A percentile compares a stretch with the other conserved stretches of the same genome.
Evolutionary conservation across 2,797 vertebrate species (phyloP).

Genomic region (Setipinna tenuifilis): DNA sequence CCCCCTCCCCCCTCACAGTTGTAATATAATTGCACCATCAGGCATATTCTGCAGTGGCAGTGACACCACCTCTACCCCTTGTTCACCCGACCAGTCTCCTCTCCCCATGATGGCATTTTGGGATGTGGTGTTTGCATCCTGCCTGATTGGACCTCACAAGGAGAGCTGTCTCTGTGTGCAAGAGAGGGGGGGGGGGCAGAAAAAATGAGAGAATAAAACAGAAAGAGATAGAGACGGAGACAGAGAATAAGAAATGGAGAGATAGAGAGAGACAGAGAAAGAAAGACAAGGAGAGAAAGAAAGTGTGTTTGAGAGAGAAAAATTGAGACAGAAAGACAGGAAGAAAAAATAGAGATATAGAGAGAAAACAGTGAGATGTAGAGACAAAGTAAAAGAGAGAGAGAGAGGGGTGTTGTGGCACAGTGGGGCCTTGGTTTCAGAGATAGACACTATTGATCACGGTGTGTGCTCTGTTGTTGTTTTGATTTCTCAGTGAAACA

Average conservation of each 20-base stretch:
- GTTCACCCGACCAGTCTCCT: background rate
- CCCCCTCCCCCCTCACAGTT: conserved; percentile 50
- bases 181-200: no score
- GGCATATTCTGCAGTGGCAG: background rate
- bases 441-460: background rate
- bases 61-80: background rate
- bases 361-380: no score
- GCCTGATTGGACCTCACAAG: background rate
- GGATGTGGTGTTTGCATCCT: background rate
- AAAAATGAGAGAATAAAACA: no score
- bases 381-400: no score
- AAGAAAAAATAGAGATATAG: no score
- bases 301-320: no score
- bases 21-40: no score
- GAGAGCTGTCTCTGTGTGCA: background rate
- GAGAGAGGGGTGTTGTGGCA: background rate
- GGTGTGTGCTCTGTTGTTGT: background rate
- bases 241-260: no score
- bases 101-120: background rate
- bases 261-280: no score
- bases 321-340: no score
- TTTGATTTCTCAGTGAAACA: background rate
- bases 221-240: no score
- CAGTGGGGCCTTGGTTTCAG: background rate
- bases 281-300: no score